Evolutionary conservation across 2,113 vertebrate genomes (phyloP).

Genomic region (Patagioenas fasciata): DNA sequence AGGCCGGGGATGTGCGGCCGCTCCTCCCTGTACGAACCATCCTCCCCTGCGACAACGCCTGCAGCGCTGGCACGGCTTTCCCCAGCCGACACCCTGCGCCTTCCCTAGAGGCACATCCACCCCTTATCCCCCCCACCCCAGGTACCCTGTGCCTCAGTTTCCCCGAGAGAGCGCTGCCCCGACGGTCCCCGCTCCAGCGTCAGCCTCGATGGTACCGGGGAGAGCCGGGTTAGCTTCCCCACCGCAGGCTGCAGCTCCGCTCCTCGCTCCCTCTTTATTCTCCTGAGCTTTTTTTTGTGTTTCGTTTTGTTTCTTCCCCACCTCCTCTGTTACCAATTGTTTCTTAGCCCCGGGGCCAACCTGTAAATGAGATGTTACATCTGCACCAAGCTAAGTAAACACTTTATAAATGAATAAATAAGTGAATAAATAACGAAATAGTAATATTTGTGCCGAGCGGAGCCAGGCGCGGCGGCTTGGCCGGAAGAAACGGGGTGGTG

Average conservation of each 20-base stretch:
- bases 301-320: too few relatives aligned
- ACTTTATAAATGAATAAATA: constrained; percentile 83
- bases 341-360: constrained; percentile 76
- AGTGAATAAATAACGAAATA: constrained; percentile 77
- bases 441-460: neutral
- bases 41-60: neutral
- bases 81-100: neutral
- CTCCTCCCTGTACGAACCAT: neutral
- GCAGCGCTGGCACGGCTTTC: neutral
- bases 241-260: neutral
- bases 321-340: constrained; percentile 70
- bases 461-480: neutral
- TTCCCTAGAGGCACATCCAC: too few relatives aligned
- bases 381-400: constrained; percentile 79
- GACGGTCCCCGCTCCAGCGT: neutral
- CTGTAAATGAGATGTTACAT: constrained; percentile 86
- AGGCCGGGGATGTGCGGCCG: rapidly evolving
- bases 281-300: neutral
- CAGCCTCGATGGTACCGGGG: too few relatives aligned
- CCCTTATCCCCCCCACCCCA: neutral
- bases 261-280: neutral
- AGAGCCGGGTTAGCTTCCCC: neutral
- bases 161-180: neutral
- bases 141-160: neutral
- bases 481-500: neutral